These are phyloP conservation scores for Noctilio leporinus DNA, from an alignment of 2,113 vertebrate species.

Conservation along the genomic window DNA sequence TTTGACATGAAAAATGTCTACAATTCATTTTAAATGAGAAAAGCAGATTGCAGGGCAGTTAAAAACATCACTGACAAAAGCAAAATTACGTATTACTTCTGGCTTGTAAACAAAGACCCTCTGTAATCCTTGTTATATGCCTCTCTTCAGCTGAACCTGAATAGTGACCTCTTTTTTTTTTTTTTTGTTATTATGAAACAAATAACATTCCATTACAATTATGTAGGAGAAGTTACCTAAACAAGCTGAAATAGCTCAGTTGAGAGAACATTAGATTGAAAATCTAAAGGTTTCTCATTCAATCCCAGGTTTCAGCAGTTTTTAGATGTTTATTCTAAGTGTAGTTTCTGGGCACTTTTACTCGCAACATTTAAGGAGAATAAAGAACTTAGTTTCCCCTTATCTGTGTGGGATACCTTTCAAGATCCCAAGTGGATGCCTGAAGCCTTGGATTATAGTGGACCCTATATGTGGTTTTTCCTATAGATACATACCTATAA, in stretches of 20 bases:
- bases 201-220: background rate
- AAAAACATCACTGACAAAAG: background rate
- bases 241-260: conserved; percentile 58
- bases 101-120: background rate
- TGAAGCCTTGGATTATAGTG: background rate
- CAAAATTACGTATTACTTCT: background rate
- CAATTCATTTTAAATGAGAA: background rate
- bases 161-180: background rate
- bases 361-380: background rate
- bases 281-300: conserved; percentile 60
- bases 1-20: background rate
- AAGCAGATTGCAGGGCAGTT: background rate
- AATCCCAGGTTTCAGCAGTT: background rate
- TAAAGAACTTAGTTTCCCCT: background rate
- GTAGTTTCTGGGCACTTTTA: background rate
- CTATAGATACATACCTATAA: background rate
- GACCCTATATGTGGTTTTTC: background rate
- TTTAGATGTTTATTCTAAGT: background rate
- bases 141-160: background rate
- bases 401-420: background rate
- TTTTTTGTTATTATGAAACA: background rate
- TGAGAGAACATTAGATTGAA: conserved; percentile 56
- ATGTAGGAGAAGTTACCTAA: background rate
- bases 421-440: background rate
- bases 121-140: background rate